Evolutionary conservation across 2,113 vertebrate species (phyloP), one percentile per base, ranked within the genome.

Genomic region (Donacobius atricapilla): DNA sequence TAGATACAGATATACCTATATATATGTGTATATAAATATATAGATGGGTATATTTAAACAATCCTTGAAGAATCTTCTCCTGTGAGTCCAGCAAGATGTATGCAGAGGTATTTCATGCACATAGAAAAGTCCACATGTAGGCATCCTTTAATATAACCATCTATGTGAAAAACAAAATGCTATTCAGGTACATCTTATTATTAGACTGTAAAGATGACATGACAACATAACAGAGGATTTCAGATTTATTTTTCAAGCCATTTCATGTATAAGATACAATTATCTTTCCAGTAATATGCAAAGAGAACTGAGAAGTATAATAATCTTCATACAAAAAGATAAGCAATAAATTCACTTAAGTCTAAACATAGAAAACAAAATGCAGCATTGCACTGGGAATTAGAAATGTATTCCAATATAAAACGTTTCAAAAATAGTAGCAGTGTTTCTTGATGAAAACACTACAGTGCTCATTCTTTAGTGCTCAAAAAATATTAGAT

Each of bases 201-300:
- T 66, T 27, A 90, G 54, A 80, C 33, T 31, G n/a, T 48, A 93
- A 80, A 89, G 39, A 93, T 10, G 15, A 88, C 79, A 70, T 8
- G 20, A 86, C 83, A 90, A 66, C 3, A 28, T 66, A 81, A 56
- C 3, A 39, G 13, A 69, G 17, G 21, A 31, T 63, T 90, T 89
- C 48, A 81, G 30, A 48, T 97, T 95, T 97, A 95, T 97, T 97
- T 90, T 87, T 83, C 51, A 95, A 92, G 45, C 85, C 90, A 42
- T 83, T 21, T 53, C 37, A 6, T 19, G 8, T 22, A 14, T 75
- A 75, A 86, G 60, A 87, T 84, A 92, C 33, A 93, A 87, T 87
- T 75, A 54, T 37, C 19, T 87, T 89, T 87, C 51, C 60, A 93
- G 28, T 83, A 91, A 75, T 90, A 87, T 16, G 72, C 60, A 73